Base-by-base conservation (phyloP, 2,888 invertebrate genomes). In the Oasisia sp. region DNA sequence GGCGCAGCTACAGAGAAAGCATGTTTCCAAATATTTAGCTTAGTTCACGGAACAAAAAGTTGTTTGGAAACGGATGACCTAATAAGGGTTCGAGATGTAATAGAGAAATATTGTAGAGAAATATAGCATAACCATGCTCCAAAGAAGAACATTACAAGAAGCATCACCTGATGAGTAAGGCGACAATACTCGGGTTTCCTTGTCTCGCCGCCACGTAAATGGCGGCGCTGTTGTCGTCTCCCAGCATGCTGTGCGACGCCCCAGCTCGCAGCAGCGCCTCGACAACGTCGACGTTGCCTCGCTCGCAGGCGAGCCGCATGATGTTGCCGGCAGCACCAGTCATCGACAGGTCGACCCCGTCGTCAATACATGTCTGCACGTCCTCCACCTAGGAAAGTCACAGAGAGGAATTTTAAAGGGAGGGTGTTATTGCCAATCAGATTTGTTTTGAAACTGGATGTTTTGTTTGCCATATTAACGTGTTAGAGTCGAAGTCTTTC, bases 151-250 rank as follows among this genome's bases (percentile, higher is more conserved):
- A 90, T 38, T 32, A 90, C 32, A 38, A 12, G 32, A 32, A 0
- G 32, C 32, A 7, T 7, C 74, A 93, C 93, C 27, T 45, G 14
- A 95, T 50, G 14, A 95, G 93, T 27, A 94, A 91, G 91, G 94
- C 92, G 7, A 95, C 93, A 92, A 94, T 94, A 8, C 92, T 92
- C 12, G 93, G 19, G 92, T 95, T 94, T 14, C 95, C 95, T 91
- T 94, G 94, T 0, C 94, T 94, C 32, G 95, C 94, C 32, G 95
- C 95, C 32, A 95, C 94, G 93, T 96, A 95, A 19, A 96, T 93
- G 8, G 96, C 95, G 58, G 95, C 94, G 56, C 94, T 93, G 92
- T 95, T 94, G 12, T 93, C 92, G 14, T 92, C 92, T 58, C 95
- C 94, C 32, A 94, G 93, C 14, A 93, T 93, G 45, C 94, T 93